These are phyloP conservation scores for Nasua narica DNA, from an alignment of 2,797 vertebrate species.

Conservation along the genomic window DNA sequence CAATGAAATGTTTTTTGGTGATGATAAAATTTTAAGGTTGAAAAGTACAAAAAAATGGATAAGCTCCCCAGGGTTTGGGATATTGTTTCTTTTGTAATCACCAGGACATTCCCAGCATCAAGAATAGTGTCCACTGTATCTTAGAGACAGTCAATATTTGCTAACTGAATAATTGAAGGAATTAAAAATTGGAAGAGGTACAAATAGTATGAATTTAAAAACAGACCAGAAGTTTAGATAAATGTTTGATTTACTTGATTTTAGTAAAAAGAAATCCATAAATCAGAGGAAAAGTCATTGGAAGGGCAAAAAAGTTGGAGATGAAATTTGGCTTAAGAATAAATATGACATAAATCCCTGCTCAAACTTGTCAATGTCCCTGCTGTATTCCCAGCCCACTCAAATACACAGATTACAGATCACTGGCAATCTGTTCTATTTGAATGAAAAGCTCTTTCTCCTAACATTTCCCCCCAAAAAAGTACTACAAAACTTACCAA, in stretches of 20 bases:
- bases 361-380: neutral
- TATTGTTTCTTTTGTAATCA: conserved; percentile 9
- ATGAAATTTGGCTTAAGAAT: neutral
- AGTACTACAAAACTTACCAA: neutral
- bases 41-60: conserved; percentile 23
- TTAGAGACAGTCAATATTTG: conserved; percentile 49
- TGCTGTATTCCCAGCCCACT: neutral
- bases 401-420: neutral
- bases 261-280: conserved; percentile 6
- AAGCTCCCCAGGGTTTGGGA: neutral
- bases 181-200: neutral
- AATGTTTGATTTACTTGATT: conserved; percentile 18
- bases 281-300: conserved; percentile 14
- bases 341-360: conserved; percentile 27
- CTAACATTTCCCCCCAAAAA: neutral
- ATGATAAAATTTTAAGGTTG: conserved; percentile 2
- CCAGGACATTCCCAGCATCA: neutral
- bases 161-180: conserved; percentile 42
- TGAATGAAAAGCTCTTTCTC: neutral
- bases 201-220: neutral
- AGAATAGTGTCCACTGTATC: conserved; percentile 3
- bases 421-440: neutral
- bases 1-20: neutral
- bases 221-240: neutral
- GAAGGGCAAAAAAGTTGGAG: neutral